Evolutionary conservation across 2,113 vertebrate species (phyloP).

Genomic region (Mesocricetus auratus): DNA sequence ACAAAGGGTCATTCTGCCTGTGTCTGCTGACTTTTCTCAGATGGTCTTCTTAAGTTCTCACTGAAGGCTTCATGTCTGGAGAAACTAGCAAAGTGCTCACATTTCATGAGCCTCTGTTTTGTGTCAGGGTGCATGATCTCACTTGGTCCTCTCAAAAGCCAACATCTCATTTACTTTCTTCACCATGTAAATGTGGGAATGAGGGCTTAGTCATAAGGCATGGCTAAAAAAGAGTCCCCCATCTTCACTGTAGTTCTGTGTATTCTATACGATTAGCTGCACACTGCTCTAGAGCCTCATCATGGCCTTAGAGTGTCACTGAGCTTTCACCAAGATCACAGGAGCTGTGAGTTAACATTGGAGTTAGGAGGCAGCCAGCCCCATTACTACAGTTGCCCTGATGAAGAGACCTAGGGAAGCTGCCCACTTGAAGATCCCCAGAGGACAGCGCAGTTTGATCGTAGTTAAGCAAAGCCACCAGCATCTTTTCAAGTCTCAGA

Average conservation of each 20-base stretch:
- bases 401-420: background rate
- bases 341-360: background rate
- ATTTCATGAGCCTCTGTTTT: background rate
- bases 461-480: no score
- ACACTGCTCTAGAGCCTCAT: background rate
- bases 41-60: background rate
- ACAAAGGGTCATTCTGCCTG: background rate
- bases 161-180: background rate
- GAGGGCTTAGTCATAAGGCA: background rate
- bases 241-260: background rate
- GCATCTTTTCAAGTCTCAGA: background rate
- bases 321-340: background rate
- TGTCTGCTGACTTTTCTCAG: background rate
- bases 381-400: background rate
- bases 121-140: background rate
- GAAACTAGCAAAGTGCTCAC: background rate
- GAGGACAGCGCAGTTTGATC: background rate
- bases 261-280: background rate
- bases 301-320: rapidly evolving
- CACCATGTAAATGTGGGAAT: background rate
- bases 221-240: background rate
- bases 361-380: background rate
- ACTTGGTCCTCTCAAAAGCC: background rate
- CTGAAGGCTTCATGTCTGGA: background rate
- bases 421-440: background rate